Evolutionary conservation across 1,140 invertebrate genomes (phyloP).

Genomic region (Neuroterus valhalla): DNA sequence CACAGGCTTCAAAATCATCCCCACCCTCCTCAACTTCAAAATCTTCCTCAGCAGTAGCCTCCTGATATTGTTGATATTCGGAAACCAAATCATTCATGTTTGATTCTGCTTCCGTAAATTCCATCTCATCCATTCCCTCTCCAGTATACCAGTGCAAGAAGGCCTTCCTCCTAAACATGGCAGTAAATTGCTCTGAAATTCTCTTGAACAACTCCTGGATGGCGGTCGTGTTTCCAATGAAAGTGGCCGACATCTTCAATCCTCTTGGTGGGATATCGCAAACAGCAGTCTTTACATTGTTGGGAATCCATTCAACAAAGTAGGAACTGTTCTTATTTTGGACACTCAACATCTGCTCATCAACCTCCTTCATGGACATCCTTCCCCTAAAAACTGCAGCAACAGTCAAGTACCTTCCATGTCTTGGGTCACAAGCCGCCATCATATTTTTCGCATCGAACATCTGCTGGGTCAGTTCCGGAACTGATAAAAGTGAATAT

Average conservation of each 20-base stretch:
- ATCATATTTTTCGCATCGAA: conserved; percentile 95
- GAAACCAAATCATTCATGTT: conserved; percentile 95
- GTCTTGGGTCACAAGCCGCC: conserved; percentile 95
- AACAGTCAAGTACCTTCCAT: conserved; percentile 94
- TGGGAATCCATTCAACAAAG: conserved; percentile 96
- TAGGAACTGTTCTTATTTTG: conserved; percentile 95
- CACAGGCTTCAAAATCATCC: conserved; percentile 79
- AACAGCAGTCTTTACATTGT: conserved; percentile 93
- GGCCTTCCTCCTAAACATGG: conserved; percentile 95
- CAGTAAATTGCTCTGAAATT: conserved; percentile 91
- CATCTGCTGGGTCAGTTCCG: conserved; percentile 94
- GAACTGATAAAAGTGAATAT: conserved; percentile 90
- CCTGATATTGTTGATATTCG: conserved; percentile 95
- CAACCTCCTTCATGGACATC: conserved; percentile 97
- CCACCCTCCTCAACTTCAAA: conserved; percentile 86
- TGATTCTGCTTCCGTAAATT: conserved; percentile 84
- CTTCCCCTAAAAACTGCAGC: conserved; percentile 95
- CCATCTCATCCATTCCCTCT: conserved; percentile 91
- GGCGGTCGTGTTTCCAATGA: conserved; percentile 93
- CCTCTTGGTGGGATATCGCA: conserved; percentile 94
- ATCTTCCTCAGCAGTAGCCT: conserved; percentile 87
- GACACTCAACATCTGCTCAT: conserved; percentile 92
- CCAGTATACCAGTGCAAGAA: conserved; percentile 96
- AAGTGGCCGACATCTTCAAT: conserved; percentile 93
- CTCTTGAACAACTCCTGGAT: conserved; percentile 93